A percentile compares a stretch with the other conserved stretches of the same genome.
Conservation (phyloP, 2,113 vertebrate species). For the Apteryx owenii region DNA sequence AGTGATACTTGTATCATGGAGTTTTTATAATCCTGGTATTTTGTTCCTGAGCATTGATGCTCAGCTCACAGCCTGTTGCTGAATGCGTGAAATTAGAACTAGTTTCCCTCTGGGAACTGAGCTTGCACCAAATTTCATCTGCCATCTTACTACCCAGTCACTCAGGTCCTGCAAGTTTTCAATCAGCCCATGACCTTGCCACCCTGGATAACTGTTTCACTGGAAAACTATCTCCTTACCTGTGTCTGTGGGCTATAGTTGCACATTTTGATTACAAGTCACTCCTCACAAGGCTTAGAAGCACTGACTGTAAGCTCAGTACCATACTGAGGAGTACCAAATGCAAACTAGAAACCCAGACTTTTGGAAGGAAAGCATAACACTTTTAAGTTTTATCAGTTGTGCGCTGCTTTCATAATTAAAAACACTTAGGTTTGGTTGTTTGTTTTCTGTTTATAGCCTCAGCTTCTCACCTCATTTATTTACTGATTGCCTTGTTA, state of each 20-base stretch:
- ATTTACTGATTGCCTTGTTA: neutral
- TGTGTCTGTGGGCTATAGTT: neutral
- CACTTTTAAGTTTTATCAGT: neutral
- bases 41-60: neutral
- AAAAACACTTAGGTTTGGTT: neutral
- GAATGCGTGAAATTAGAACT: neutral
- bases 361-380: neutral
- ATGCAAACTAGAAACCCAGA: neutral
- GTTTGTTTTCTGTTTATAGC: neutral
- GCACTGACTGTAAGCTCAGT: neutral
- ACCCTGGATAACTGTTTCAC: too few relatives aligned
- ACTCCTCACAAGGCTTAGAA: accelerated
- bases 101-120: neutral
- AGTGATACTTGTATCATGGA: neutral
- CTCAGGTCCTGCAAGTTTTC: neutral
- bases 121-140: neutral
- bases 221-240: neutral
- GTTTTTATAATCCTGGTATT: neutral
- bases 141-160: neutral
- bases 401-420: neutral
- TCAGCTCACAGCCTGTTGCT: neutral
- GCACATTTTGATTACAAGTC: neutral
- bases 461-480: neutral
- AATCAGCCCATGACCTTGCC: too few relatives aligned
- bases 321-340: neutral